These are phyloP conservation scores for Tricholaema leucomelas DNA, from an alignment of 2,113 vertebrate genomes.

Conservation along the genomic window DNA sequence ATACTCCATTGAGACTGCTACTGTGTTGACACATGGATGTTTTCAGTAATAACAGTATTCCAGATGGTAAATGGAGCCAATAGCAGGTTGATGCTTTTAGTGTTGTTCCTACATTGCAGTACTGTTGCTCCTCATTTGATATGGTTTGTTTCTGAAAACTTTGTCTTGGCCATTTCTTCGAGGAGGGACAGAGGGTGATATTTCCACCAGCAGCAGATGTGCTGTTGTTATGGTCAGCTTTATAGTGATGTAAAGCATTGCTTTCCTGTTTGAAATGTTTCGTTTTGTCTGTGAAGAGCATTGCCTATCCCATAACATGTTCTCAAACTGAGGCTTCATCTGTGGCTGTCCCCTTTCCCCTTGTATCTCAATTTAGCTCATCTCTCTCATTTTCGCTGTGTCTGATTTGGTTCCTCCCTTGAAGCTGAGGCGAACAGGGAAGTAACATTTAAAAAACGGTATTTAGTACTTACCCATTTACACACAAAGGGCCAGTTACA, in stretches of 20 bases:
- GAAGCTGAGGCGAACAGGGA: neutral
- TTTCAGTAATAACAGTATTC: neutral
- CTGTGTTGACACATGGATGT: neutral
- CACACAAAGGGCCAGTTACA: too few species aligned
- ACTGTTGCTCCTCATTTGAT: neutral
- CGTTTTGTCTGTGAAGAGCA: neutral
- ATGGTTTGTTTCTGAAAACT: neutral
- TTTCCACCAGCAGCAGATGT: neutral
- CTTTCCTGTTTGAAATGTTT: neutral
- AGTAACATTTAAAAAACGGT: neutral
- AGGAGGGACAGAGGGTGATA: neutral
- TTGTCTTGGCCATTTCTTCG: neutral
- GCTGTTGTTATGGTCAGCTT: neutral
- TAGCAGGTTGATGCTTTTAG: neutral
- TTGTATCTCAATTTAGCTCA: neutral
- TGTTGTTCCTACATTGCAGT: neutral
- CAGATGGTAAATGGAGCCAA: neutral
- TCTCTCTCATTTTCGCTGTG: neutral
- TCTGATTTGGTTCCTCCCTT: neutral
- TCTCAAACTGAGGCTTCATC: neutral
- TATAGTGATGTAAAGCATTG: neutral
- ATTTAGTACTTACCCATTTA: neutral
- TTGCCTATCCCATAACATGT: neutral
- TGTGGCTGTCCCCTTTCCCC: neutral
- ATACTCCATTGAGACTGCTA: neutral